phyloP scores from a whole-genome alignment of 2,888 invertebrate genomes.

The Apamea crenata region DNA sequence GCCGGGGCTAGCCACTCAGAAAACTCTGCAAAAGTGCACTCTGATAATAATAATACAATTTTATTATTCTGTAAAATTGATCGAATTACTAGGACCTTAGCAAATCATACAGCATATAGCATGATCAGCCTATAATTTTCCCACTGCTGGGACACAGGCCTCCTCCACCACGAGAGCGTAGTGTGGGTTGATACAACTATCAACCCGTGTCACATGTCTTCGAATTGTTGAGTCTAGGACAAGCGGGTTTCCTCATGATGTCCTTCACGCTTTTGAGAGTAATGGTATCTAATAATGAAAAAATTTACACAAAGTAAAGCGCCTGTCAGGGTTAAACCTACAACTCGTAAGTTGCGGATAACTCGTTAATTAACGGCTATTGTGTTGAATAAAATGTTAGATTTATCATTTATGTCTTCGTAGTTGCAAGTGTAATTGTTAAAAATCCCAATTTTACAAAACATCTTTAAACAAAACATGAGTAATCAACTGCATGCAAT shows the following conservation, averaged over 20 bases:
- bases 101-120: neutral
- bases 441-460: neutral
- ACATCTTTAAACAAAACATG: neutral
- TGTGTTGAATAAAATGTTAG: too few species aligned
- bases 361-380: too few species aligned
- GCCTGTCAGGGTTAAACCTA: neutral
- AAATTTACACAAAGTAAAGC: neutral
- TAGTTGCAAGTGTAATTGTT: neutral
- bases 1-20: neutral
- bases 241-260: neutral
- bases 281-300: too few species aligned
- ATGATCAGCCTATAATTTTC: neutral
- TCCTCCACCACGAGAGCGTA: neutral
- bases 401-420: neutral
- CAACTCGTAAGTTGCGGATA: neutral
- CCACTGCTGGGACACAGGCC: neutral
- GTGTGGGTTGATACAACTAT: neutral
- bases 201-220: neutral
- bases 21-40: neutral
- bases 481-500: constrained; percentile 43
- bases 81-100: neutral
- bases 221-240: neutral
- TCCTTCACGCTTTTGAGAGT: too few species aligned
- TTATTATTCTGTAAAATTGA: neutral
- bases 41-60: neutral